Evolutionary conservation across 2,888 invertebrate species (phyloP).

Genomic region (Pterobdella sp.): DNA sequence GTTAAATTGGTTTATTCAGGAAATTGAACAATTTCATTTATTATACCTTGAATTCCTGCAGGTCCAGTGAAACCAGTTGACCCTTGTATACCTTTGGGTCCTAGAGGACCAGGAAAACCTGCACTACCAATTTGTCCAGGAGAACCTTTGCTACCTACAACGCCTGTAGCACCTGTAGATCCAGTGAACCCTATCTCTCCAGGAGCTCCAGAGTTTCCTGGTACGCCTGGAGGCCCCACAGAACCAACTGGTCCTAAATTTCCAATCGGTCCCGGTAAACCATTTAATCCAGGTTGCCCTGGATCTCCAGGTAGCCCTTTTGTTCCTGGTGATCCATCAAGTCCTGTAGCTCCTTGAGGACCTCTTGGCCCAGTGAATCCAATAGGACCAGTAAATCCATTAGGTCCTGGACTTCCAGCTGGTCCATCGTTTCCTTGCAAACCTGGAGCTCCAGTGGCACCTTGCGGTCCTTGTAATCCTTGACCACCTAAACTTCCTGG

Average conservation of each 20-base stretch:
- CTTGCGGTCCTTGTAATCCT: slow-evolving; percentile 13
- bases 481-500: background rate
- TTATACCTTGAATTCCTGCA: slow-evolving; percentile 5
- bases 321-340: slow-evolving; percentile 20
- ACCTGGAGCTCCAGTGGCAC: slow-evolving; percentile 31
- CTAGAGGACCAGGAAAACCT: slow-evolving; percentile 28
- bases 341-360: slow-evolving; percentile 28
- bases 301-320: slow-evolving; percentile 27
- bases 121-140: slow-evolving; percentile 22
- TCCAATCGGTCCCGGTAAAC: slow-evolving; percentile 29
- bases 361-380: slow-evolving; percentile 27
- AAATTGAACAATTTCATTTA: too few species aligned
- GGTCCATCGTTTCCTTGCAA: slow-evolving; percentile 30
- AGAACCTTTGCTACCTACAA: slow-evolving; percentile 21
- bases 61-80: slow-evolving; percentile 5
- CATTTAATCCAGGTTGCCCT: slow-evolving; percentile 29
- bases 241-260: slow-evolving; percentile 55
- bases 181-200: slow-evolving; percentile 33
- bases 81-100: slow-evolving; percentile 8
- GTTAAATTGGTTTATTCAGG: too few species aligned
- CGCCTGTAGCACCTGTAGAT: slow-evolving; percentile 31
- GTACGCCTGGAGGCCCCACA: slow-evolving; percentile 24
- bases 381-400: slow-evolving; percentile 6
- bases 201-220: slow-evolving; percentile 24
- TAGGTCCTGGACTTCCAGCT: slow-evolving; percentile 23